phyloP scores from a whole-genome alignment of 2,797 vertebrate genomes.

The Mallotus villosus region DNA sequence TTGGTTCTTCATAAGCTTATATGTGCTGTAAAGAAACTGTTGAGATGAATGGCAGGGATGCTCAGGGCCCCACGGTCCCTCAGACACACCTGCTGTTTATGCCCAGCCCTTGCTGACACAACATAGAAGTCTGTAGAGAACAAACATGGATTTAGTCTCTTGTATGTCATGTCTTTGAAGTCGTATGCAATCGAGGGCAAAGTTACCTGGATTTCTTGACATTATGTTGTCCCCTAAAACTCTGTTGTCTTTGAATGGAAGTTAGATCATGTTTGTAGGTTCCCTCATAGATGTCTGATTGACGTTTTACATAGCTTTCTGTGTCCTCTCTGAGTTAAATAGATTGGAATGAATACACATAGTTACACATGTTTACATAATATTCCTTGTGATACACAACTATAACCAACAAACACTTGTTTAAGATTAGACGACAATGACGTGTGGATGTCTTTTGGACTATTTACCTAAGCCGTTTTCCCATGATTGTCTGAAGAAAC shows the following conservation, averaged over 20 bases:
- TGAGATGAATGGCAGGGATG: neutral
- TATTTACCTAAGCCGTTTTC: constrained; percentile 84
- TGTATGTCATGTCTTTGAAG: neutral
- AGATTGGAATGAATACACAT: neutral
- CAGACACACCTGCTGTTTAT: constrained; percentile 5
- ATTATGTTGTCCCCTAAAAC: constrained; percentile 56
- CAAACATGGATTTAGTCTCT: neutral
- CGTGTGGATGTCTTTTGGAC: neutral
- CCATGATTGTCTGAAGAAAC: constrained; percentile 90
- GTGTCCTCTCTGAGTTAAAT: constrained; percentile 48
- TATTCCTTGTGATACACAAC: neutral
- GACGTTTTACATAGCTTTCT: constrained; percentile 66
- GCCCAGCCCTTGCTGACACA: constrained; percentile 13
- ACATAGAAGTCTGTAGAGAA: constrained; percentile 49
- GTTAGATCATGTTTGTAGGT: constrained; percentile 72
- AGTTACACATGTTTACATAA: neutral
- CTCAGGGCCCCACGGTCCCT: neutral
- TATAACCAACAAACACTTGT: neutral
- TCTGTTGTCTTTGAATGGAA: constrained; percentile 67
- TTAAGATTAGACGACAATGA: neutral
- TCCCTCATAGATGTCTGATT: constrained; percentile 67
- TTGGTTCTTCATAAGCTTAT: neutral
- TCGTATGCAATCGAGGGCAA: neutral
- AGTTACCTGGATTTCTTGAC: constrained; percentile 50
- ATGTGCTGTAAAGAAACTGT: constrained; percentile 19